Conservation (phyloP, 2,113 vertebrate genomes). For the Furnarius figulus region DNA sequence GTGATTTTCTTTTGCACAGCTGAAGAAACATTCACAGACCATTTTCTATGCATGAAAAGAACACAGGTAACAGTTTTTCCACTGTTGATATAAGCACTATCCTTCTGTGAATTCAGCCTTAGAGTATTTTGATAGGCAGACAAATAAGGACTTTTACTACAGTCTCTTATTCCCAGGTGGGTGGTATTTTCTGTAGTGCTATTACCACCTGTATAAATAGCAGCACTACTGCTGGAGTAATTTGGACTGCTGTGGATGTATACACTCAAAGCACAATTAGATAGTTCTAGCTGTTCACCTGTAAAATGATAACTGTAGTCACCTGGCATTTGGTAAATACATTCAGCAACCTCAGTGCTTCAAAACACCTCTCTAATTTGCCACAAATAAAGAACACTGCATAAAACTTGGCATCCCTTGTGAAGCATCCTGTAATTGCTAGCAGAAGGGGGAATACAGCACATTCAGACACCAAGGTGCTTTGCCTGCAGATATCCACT, state of each 20-base stretch:
- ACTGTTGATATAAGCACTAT: background rate
- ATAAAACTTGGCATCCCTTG: background rate
- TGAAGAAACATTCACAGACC: background rate
- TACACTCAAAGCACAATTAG: background rate
- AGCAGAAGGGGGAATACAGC: background rate
- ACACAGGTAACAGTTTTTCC: background rate
- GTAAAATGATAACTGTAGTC: background rate
- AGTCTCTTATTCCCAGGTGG: background rate
- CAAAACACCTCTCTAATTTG: background rate
- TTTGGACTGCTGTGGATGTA: background rate
- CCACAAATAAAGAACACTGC: background rate
- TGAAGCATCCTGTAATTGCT: background rate
- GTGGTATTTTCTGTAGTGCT: constrained; percentile 20
- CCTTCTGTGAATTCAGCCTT: background rate
- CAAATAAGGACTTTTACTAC: constrained; percentile 17
- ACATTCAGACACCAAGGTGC: background rate
- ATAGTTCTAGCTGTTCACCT: background rate
- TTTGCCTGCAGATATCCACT: background rate
- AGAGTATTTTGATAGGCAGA: background rate
- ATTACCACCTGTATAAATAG: constrained; percentile 45
- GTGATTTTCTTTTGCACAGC: background rate
- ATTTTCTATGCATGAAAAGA: background rate
- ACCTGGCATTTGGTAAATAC: background rate
- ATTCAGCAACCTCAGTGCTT: background rate
- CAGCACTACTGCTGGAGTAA: background rate